A percentile compares a stretch with the other conserved stretches of the same genome.
phyloP scores from a whole-genome alignment of 2,113 vertebrate species.

The Motacilla alba region DNA sequence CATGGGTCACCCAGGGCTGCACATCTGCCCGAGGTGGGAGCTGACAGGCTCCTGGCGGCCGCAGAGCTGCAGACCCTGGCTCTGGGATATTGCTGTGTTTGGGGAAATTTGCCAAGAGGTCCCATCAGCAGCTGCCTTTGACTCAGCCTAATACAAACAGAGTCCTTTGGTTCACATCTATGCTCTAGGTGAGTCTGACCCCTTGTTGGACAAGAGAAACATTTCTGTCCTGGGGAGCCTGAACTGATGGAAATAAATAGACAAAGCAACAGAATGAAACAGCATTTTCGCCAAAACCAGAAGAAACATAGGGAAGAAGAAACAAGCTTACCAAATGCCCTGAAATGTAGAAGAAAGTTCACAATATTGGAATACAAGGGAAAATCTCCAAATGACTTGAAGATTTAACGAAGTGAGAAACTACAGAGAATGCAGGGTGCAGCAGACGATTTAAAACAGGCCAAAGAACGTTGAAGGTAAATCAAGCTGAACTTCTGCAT shows the following conservation, averaged over 20 bases:
- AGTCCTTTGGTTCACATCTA: background rate
- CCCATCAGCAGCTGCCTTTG: background rate
- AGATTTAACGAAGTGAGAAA: background rate
- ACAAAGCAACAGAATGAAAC: background rate
- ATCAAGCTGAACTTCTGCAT: conserved; percentile 10
- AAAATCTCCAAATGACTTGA: background rate
- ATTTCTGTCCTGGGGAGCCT: background rate
- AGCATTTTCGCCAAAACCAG: background rate
- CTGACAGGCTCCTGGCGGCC: background rate
- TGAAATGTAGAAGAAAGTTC: background rate
- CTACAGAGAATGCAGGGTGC: background rate
- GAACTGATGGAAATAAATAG: background rate
- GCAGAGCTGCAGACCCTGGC: accelerated
- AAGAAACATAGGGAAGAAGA: background rate
- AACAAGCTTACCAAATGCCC: background rate
- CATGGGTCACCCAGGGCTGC: background rate
- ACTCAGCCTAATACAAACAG: background rate
- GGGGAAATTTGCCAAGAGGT: background rate
- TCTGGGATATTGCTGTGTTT: background rate
- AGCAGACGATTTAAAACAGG: background rate
- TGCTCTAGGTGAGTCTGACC: background rate
- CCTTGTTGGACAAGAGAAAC: background rate
- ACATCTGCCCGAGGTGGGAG: background rate
- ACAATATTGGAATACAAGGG: background rate
- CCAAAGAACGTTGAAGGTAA: background rate